Conservation (phyloP, 2,888 invertebrate genomes). For the Polyommatus iphigenia region DNA sequence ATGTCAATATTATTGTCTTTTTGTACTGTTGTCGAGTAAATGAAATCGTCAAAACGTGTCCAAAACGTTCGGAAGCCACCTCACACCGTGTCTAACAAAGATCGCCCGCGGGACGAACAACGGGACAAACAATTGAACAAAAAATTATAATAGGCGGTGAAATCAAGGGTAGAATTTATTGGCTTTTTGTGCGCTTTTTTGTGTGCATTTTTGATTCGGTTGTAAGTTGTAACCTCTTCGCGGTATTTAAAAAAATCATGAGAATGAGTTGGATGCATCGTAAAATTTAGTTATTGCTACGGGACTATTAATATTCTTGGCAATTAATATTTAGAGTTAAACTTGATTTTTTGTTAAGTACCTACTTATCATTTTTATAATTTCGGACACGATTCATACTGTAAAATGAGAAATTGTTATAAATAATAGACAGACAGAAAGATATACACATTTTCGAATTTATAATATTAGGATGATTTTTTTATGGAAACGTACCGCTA, state of each 20-base stretch:
- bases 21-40: slow-evolving; percentile 12
- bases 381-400: too few species aligned
- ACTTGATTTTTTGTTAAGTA: not conserved
- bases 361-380: not conserved
- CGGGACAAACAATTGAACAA: slow-evolving; percentile 19
- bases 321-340: not conserved
- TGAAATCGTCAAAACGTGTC: slow-evolving; percentile 26
- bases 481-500: too few species aligned
- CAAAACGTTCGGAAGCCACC: slow-evolving; percentile 27
- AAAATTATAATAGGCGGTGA: slow-evolving; percentile 28
- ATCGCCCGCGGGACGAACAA: slow-evolving; percentile 25
- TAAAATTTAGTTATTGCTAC: not conserved
- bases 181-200: slow-evolving; percentile 22
- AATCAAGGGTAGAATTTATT: slow-evolving; percentile 22
- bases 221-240: not conserved
- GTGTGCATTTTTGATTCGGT: slow-evolving; percentile 23
- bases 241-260: not conserved
- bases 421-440: too few species aligned
- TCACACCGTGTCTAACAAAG: slow-evolving; percentile 28
- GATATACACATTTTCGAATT: too few species aligned
- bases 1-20: slow-evolving; percentile 28
- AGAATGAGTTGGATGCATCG: not conserved
- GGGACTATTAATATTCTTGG: not conserved
- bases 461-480: too few species aligned
- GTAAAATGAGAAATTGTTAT: too few species aligned